phyloP scores from a whole-genome alignment of 2,888 invertebrate species.

The Protodeltote pygarga region DNA sequence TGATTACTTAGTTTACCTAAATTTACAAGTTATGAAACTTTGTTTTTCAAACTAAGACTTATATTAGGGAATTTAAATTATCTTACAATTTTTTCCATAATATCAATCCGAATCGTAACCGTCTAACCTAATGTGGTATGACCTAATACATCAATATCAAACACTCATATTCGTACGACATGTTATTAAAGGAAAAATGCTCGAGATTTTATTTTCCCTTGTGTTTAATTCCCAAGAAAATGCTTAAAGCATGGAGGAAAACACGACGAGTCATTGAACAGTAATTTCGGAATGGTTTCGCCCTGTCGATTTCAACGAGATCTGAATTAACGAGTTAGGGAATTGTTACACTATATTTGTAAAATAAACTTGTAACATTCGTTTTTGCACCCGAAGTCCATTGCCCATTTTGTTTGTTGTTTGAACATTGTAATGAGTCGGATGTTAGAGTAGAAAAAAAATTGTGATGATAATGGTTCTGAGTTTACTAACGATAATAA shows the following conservation, averaged over 20 bases:
- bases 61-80: too few species aligned
- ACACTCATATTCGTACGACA: background rate
- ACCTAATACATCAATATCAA: slow-evolving; percentile 8
- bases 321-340: slow-evolving; percentile 66
- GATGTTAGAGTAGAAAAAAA: too few species aligned
- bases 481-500: too few species aligned
- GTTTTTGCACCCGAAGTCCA: slow-evolving; percentile 4
- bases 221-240: slow-evolving; percentile 49
- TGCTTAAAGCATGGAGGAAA: slow-evolving; percentile 45
- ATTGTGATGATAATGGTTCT: too few species aligned
- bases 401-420: slow-evolving; percentile 2
- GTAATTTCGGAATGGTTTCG: slow-evolving; percentile 70
- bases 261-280: slow-evolving; percentile 68
- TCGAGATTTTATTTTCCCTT: slow-evolving; percentile 19
- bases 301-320: slow-evolving; percentile 70
- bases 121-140: too few species aligned
- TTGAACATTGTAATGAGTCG: background rate
- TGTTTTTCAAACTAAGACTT: too few species aligned
- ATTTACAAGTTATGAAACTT: too few species aligned
- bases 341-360: slow-evolving; percentile 42
- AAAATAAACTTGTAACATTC: slow-evolving; percentile 2
- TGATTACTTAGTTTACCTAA: too few species aligned
- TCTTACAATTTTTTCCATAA: too few species aligned
- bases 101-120: too few species aligned
- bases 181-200: slow-evolving; percentile 7